phyloP scores from a whole-genome alignment of 2,797 vertebrate species.

The Enoplosus armatus region DNA sequence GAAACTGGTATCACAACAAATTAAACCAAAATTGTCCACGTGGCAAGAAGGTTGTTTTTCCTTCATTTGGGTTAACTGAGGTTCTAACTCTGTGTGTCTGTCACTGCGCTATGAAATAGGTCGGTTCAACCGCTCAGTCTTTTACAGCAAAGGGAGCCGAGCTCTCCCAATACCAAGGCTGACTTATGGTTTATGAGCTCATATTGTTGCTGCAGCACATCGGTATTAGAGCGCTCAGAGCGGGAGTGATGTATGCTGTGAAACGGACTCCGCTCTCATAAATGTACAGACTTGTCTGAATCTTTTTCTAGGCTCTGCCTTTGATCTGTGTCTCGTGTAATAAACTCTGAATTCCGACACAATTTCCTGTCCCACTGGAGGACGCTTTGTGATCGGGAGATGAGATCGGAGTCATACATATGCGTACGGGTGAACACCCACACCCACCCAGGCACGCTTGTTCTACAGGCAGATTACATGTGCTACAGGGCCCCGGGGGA shows the following conservation, averaged over 20 bases:
- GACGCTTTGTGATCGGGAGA: slow-evolving; percentile 66
- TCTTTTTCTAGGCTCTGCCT: slow-evolving; percentile 63
- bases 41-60: neutral
- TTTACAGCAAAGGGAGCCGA: slow-evolving; percentile 12
- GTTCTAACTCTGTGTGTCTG: slow-evolving; percentile 2
- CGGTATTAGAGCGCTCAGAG: slow-evolving; percentile 48
- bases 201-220: slow-evolving; percentile 48
- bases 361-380: slow-evolving; percentile 82
- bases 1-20: neutral
- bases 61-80: neutral
- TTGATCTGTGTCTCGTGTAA: slow-evolving; percentile 73
- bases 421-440: slow-evolving; percentile 30
- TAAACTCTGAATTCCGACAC: slow-evolving; percentile 72
- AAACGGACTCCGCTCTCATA: slow-evolving; percentile 74
- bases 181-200: slow-evolving; percentile 70
- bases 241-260: slow-evolving; percentile 55
- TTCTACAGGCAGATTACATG: slow-evolving; percentile 41
- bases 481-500: slow-evolving; percentile 19
- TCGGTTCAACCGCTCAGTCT: slow-evolving; percentile 15
- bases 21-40: neutral
- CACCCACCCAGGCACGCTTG: slow-evolving; percentile 39
- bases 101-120: slow-evolving; percentile 8
- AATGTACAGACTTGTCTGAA: slow-evolving; percentile 73
- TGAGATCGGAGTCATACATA: slow-evolving; percentile 64
- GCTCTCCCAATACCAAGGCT: slow-evolving; percentile 3